A percentile compares a stretch with the other conserved stretches of the same genome.
Conservation (phyloP, 2,888 invertebrate genomes). For the Seira ritae region DNA sequence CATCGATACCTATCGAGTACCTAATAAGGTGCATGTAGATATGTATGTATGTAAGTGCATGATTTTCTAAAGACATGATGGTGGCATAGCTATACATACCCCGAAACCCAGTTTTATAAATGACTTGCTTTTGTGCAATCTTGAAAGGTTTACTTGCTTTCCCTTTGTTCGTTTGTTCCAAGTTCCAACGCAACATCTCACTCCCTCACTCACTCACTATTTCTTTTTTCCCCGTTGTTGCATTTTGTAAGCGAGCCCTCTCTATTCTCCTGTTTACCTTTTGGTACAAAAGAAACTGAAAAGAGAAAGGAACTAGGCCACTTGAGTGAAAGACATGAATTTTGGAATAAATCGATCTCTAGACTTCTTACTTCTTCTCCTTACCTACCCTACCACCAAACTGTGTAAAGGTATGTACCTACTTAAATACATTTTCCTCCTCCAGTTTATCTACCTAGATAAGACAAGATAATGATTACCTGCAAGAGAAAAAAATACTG, state of each 20-base stretch:
- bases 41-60: no score
- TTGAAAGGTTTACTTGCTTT: neutral
- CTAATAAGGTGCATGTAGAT: no score
- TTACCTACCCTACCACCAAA: no score
- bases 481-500: neutral
- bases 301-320: constrained; percentile 42
- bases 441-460: no score
- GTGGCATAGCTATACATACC: no score
- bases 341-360: constrained; percentile 58
- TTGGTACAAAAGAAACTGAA: neutral
- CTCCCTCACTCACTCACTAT: neutral
- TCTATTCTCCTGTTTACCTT: constrained; percentile 22
- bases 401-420: no score
- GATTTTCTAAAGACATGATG: no score
- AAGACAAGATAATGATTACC: neutral
- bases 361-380: neutral
- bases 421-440: no score
- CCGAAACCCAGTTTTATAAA: no score
- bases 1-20: no score
- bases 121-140: no score
- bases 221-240: neutral
- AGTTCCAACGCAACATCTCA: no score
- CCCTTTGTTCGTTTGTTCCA: neutral
- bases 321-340: constrained; percentile 56
- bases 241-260: constrained; percentile 9